Evolutionary conservation across 2,888 invertebrate genomes (phyloP).

Genomic region (Hirtodrosophila cameraria): DNA sequence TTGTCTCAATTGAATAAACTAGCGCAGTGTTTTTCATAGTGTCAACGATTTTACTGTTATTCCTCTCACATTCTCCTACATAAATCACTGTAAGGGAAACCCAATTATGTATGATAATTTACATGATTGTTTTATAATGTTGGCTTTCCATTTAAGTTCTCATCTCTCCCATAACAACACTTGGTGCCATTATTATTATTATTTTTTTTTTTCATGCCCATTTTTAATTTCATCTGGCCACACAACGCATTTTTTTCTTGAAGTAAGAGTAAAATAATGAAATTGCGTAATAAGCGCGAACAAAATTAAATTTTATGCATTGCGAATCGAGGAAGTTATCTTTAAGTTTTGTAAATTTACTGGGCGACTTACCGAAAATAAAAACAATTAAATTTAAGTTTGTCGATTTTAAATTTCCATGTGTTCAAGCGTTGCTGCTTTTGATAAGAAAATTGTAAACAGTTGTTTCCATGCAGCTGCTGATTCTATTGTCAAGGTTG

Average conservation of each 20-base stretch:
- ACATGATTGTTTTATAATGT: constrained; percentile 20
- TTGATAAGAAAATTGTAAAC: too few species aligned
- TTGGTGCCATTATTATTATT: constrained; percentile 3
- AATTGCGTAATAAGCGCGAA: constrained; percentile 1
- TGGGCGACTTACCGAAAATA: too few species aligned
- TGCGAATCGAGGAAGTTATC: not conserved
- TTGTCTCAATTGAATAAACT: not conserved
- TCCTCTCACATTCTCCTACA: not conserved
- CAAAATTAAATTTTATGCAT: constrained; percentile 13
- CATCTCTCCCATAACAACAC: not conserved
- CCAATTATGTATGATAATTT: constrained; percentile 29
- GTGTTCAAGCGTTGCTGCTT: too few species aligned
- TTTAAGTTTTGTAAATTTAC: too few species aligned
- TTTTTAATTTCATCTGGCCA: not conserved
- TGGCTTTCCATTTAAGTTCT: not conserved
- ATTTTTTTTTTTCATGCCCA: not conserved
- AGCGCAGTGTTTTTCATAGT: too few species aligned
- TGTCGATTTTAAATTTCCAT: too few species aligned
- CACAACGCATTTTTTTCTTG: not conserved
- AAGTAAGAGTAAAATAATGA: constrained; percentile 13
- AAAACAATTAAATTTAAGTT: too few species aligned
- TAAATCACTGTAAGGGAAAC: constrained; percentile 11
- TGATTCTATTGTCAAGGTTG: too few species aligned
- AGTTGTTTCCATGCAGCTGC: too few species aligned
- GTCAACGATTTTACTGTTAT: not conserved